Base-by-base conservation (phyloP, 2,888 invertebrate genomes). In the Microchrysa polita region DNA sequence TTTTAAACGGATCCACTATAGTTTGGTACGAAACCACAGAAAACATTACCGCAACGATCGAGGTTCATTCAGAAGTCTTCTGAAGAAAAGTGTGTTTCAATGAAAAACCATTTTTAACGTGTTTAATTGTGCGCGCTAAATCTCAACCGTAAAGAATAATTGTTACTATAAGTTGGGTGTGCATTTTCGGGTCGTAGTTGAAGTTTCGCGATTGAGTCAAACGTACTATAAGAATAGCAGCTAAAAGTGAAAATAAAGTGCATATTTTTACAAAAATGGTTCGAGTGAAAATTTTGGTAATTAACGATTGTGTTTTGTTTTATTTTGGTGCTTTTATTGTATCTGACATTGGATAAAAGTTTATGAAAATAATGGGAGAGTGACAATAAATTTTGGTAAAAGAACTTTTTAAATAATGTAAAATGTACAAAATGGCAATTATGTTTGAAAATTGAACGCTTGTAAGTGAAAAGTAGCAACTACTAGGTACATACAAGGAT, bases 1-100 rank as follows among this genome's bases (percentile, higher is more conserved):
- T 77, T 79, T 74, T 72, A 73, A 73, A 65, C 72, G 76, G 78
- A 57, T n/a, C n/a, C n/a, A n/a, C n/a, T n/a, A n/a, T 74, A 71
- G 61, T 18, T 61, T 5, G 27, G 7, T 34, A 34, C 7, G 2
- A 34, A 34, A 34, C 27, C 2, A 34, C 27, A 34, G 7, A 34
- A 5, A 34, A 5, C 27, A 34, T 34, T 34, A 34, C 27, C 27
- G 27, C 4, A n/a, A n/a, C n/a, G n/a, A n/a, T n/a, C 27, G 27
- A 2, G 27, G 27, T 34, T 34, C 27, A 5, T 34, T 34, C 2
- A 7, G 27, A 34, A 34, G 27, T 34, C n/a, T 34, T 34, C 27
- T n/a, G n/a, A n/a, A 34, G 27, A 34, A 5, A 34, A 34, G 27
- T n/a, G n/a, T n/a, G n/a, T 34, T 34, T 34, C 27, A 34, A 34